phyloP scores from a whole-genome alignment of 1,140 invertebrate genomes.

The Neuroterus valhalla region DNA sequence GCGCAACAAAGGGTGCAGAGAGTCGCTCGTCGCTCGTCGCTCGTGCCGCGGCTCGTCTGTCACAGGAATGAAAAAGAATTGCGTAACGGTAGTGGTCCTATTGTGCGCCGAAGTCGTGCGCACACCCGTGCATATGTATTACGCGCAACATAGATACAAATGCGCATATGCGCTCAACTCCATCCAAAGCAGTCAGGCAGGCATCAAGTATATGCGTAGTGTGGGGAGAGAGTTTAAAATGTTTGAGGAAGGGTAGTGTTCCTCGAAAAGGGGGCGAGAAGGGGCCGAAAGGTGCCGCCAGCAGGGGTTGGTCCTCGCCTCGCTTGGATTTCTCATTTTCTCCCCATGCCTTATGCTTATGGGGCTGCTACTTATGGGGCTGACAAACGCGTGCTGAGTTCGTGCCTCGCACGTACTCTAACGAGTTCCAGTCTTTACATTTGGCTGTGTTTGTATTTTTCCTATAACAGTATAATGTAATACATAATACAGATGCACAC shows the following conservation, averaged over 20 bases:
- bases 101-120: constrained; percentile 45
- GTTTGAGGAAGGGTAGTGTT: constrained; percentile 65
- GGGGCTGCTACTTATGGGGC: no score
- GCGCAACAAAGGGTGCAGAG: constrained; percentile 53
- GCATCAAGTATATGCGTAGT: constrained; percentile 58
- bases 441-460: constrained; percentile 27
- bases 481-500: background rate
- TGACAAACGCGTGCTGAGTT: constrained; percentile 58
- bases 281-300: background rate
- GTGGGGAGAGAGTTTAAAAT: constrained; percentile 70
- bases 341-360: no score
- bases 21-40: no score
- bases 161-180: constrained; percentile 43
- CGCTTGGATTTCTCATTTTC: constrained; percentile 31
- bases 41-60: constrained; percentile 56
- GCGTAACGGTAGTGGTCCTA: constrained; percentile 62
- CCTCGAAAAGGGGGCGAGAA: constrained; percentile 39
- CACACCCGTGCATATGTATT: constrained; percentile 47
- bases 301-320: constrained; percentile 50
- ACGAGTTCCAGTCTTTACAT: constrained; percentile 10
- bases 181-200: constrained; percentile 37
- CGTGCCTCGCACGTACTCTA: constrained; percentile 46
- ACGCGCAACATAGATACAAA: constrained; percentile 37
- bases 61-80: constrained; percentile 63
- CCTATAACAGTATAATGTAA: constrained; percentile 6